These are phyloP conservation scores for Platyura marginata DNA, from an alignment of 1,140 invertebrate species.

Conservation along the genomic window DNA sequence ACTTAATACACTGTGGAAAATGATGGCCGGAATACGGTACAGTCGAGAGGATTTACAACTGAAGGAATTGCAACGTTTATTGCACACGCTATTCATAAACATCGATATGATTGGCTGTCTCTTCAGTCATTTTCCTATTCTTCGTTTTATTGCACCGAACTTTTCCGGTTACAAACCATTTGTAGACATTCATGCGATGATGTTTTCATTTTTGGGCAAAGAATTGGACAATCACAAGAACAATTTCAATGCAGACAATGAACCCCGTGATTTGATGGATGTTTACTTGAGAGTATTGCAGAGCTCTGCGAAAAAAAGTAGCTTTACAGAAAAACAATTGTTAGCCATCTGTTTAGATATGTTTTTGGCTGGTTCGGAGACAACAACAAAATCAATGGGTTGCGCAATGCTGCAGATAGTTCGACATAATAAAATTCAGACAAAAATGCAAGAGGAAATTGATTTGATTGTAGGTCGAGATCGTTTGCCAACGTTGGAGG, in stretches of 20 bases:
- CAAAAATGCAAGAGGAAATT: conserved; percentile 60
- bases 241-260: conserved; percentile 34
- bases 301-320: conserved; percentile 26
- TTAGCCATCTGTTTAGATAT: conserved; percentile 60
- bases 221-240: conserved; percentile 57
- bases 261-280: conserved; percentile 69
- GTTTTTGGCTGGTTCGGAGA: conserved; percentile 69
- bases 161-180: conserved; percentile 57
- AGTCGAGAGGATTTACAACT: conserved; percentile 44
- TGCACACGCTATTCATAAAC: conserved; percentile 47
- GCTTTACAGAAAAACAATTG: conserved; percentile 44
- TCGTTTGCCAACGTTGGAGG: conserved; percentile 42
- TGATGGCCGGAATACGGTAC: conserved; percentile 63
- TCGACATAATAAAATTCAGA: conserved; percentile 56
- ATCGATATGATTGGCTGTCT: conserved; percentile 59
- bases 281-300: conserved; percentile 52
- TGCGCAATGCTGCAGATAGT: conserved; percentile 64
- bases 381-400: conserved; percentile 54
- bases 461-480: conserved; percentile 51
- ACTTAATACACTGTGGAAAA: conserved; percentile 70
- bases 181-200: conserved; percentile 40
- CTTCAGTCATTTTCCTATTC: conserved; percentile 60
- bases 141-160: conserved; percentile 52
- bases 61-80: conserved; percentile 40
- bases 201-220: conserved; percentile 50